Percentiles rank a stretch among this genome's conserved stretches.
Conservation (phyloP, 2,888 invertebrate species). For the Parasteatoda lunata region DNA sequence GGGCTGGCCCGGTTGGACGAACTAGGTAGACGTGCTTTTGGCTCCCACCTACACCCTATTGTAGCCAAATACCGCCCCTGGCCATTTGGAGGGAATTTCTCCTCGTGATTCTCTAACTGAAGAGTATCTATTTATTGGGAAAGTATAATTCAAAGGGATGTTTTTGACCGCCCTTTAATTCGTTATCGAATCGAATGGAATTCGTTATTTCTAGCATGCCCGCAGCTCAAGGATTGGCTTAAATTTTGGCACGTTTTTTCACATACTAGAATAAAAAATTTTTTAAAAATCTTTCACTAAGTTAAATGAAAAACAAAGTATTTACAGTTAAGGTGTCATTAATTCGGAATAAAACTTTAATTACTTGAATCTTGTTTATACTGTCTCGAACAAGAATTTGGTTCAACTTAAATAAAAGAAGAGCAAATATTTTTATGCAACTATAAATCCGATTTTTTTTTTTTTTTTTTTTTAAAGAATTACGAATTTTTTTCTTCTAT, state of each 20-base stretch:
- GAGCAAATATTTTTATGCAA: no score
- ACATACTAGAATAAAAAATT: not conserved
- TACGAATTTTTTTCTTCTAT: no score
- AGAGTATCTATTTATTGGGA: no score
- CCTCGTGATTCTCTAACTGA: slow-evolving; percentile 23
- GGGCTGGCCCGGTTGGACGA: not conserved
- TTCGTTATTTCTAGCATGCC: slow-evolving; percentile 3
- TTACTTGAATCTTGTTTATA: not conserved
- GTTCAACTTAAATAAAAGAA: no score
- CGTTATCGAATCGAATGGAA: slow-evolving; percentile 15
- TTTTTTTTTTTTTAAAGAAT: no score
- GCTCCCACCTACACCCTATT: not conserved
- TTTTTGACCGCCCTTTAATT: not conserved
- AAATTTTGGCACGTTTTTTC: not conserved
- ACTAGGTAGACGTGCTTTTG: slow-evolving; percentile 36
- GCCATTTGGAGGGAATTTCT: slow-evolving; percentile 19
- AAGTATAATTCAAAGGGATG: no score
- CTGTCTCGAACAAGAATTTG: not conserved
- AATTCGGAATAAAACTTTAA: not conserved
- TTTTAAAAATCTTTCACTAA: not conserved
- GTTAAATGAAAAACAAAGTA: not conserved
- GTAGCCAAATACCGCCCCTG: slow-evolving; percentile 18
- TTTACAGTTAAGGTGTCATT: not conserved
- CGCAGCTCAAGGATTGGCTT: not conserved
- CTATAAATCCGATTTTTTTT: no score